phyloP scores from a whole-genome alignment of 30 jellyfish, hydroid and myxozoan genomes.

The Sanderia malayensis region DNA sequence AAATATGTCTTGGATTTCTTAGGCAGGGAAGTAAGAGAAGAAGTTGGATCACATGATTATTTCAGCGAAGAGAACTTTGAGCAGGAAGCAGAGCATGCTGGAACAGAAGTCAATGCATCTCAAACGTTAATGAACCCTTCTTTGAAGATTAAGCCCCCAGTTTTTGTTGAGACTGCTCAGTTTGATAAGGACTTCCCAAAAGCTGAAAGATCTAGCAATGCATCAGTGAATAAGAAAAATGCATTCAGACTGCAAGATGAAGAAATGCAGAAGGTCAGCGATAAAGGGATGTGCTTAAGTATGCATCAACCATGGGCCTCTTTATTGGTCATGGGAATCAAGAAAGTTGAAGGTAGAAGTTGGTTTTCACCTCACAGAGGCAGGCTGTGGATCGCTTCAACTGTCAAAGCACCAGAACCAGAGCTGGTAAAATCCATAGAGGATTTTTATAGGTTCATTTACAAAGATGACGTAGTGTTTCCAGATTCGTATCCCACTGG shows the following conservation, averaged over 20 bases:
- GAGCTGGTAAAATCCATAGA: slow-evolving; percentile 56
- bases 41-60: slow-evolving; percentile 8
- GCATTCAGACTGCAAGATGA: slow-evolving; percentile 78
- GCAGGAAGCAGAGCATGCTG: neutral
- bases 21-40: slow-evolving; percentile 84
- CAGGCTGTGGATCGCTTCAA: slow-evolving; percentile 98
- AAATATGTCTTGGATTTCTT: slow-evolving; percentile 83
- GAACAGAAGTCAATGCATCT: neutral
- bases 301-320: slow-evolving; percentile 99
- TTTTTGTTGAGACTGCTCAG: slow-evolving; percentile 9
- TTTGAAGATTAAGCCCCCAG: slow-evolving; percentile 36
- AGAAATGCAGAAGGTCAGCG: slow-evolving; percentile 80
- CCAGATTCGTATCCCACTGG: slow-evolving; percentile 93
- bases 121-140: slow-evolving; percentile 23
- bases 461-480: slow-evolving; percentile 55
- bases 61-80: slow-evolving; percentile 24
- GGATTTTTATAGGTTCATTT: slow-evolving; percentile 55
- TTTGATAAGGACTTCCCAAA: neutral
- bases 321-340: slow-evolving; percentile 77
- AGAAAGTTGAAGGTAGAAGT: slow-evolving; percentile 94
- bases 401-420: slow-evolving; percentile 80
- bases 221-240: neutral
- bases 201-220: neutral
- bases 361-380: slow-evolving; percentile 99
- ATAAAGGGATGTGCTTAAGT: slow-evolving; percentile 86